Percentiles rank a stretch among this genome's conserved stretches.
These are phyloP conservation scores for Champsocephalus esox DNA, from an alignment of 2,797 vertebrate species.

Conservation along the genomic window DNA sequence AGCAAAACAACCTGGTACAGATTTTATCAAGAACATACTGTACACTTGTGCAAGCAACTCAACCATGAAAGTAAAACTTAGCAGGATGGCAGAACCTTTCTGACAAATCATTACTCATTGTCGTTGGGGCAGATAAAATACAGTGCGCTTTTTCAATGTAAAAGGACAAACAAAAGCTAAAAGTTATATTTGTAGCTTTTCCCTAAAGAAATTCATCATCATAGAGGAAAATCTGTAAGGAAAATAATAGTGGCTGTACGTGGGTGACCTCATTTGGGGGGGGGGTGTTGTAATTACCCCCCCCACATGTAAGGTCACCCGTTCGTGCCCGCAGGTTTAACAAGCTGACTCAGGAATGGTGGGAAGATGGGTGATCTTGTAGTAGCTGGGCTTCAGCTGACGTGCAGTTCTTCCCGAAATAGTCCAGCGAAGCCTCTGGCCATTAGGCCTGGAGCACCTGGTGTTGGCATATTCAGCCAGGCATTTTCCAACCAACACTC, in stretches of 20 bases:
- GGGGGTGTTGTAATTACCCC: slow-evolving; percentile 15
- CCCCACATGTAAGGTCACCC: slow-evolving; percentile 45
- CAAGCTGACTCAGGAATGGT: slow-evolving; percentile 93
- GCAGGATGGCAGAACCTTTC: slow-evolving; percentile 55
- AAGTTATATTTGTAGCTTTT: slow-evolving; percentile 39
- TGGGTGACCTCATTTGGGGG: slow-evolving; percentile 46
- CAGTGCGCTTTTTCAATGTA: slow-evolving; percentile 29
- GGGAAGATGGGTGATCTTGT: slow-evolving; percentile 94
- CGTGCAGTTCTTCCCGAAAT: slow-evolving; percentile 95
- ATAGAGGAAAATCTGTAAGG: slow-evolving; percentile 71
- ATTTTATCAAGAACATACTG: slow-evolving; percentile 84
- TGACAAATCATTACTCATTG: slow-evolving; percentile 58
- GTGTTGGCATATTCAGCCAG: slow-evolving; percentile 93
- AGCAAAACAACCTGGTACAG: slow-evolving; percentile 71
- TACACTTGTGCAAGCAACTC: slow-evolving; percentile 77
- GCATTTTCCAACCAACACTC: slow-evolving; percentile 93
- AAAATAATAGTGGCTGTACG: slow-evolving; percentile 48
- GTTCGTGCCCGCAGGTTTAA: slow-evolving; percentile 65
- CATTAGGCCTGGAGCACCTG: slow-evolving; percentile 91
- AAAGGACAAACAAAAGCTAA: slow-evolving; percentile 17
- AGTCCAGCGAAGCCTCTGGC: slow-evolving; percentile 95
- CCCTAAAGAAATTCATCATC: slow-evolving; percentile 78
- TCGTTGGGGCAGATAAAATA: slow-evolving; percentile 51
- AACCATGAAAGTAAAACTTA: slow-evolving; percentile 65
- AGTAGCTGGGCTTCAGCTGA: slow-evolving; percentile 95